Evolutionary conservation across 2,888 invertebrate genomes (phyloP).

Genomic region (Eilema caniola): DNA sequence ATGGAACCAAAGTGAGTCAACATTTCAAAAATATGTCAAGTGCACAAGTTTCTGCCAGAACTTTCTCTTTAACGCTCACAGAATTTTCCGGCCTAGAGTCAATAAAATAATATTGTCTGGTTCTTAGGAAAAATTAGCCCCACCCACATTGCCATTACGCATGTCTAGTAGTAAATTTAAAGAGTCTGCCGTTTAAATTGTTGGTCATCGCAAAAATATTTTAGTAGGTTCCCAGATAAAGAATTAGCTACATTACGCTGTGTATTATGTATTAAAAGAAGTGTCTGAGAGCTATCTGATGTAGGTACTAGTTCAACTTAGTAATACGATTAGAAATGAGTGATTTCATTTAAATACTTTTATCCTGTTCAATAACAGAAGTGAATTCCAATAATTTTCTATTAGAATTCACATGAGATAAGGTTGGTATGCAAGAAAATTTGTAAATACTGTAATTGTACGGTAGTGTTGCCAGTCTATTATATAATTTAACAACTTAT

Average conservation of each 20-base stretch:
- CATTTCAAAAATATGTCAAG: neutral
- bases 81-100: slow-evolving; percentile 22
- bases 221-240: slow-evolving; percentile 42
- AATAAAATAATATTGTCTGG: slow-evolving; percentile 29
- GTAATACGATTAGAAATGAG: neutral
- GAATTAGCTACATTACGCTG: slow-evolving; percentile 27
- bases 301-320: neutral
- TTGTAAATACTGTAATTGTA: too few relatives aligned
- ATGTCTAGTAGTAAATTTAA: slow-evolving; percentile 43
- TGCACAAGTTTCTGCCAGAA: neutral
- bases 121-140: slow-evolving; percentile 29
- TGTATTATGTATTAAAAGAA: slow-evolving; percentile 7
- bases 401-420: too few relatives aligned
- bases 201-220: slow-evolving; percentile 48
- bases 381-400: too few relatives aligned
- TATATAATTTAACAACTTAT: too few relatives aligned
- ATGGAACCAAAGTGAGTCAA: neutral
- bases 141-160: slow-evolving; percentile 39
- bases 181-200: slow-evolving; percentile 47
- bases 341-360: neutral
- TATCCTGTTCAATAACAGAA: neutral
- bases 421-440: too few relatives aligned
- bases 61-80: slow-evolving; percentile 12
- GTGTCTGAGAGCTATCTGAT: neutral
- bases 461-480: too few relatives aligned